Base-by-base conservation (phyloP, 64 coral and sea anemone species). In the Montipora efflorescens region DNA sequence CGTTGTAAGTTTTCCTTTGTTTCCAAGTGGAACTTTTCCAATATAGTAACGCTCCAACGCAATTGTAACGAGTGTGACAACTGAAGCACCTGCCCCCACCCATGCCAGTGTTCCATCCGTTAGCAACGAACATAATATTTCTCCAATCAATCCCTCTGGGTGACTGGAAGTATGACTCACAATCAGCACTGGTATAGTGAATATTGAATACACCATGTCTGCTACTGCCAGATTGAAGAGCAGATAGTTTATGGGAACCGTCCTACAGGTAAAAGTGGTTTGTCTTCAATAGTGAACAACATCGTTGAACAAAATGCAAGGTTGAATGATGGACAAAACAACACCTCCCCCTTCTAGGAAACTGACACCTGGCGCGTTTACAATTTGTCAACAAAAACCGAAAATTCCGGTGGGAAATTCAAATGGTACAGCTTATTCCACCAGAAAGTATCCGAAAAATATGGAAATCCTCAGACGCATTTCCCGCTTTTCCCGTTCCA, bases 41-140 rank as follows among this genome's bases (percentile, higher is more conserved):
- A 55, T 18, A 67, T 79, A 64, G 52, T 74, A 79, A 18, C 88
- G 88, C 51, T 90, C 76, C 15, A 90, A 9, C 2, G 88, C 74
- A 16, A 90, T 79, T 2, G 57, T 43, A 5, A 79, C 14, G 5
- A 79, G 72, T 9, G 25, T 79, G 4, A 76, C 57, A 23, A 90
- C 23, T 16, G 88, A 90, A 3, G 75, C 15, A 18, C 46, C 28
- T 45, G 18, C 88, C n/a, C 75, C 75, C 46, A 90, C 45, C 88
- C 76, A 79, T 1, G 88, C 88, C 15, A 90, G 4, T 9, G 45
- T 90, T 7, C 22, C 51, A 45, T 59, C 22, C 18, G 75, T 90
- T 9, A 61, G 28, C 58, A 90, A 5, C 11, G 23, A 59, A 50
- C 88, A 78, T 8, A 90, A 25, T 4, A 90, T 22, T 12, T 36